A percentile compares a stretch with the other conserved stretches of the same genome.
Evolutionary conservation across 2,888 invertebrate species (phyloP).

Genomic region (Agrotis ipsilon): DNA sequence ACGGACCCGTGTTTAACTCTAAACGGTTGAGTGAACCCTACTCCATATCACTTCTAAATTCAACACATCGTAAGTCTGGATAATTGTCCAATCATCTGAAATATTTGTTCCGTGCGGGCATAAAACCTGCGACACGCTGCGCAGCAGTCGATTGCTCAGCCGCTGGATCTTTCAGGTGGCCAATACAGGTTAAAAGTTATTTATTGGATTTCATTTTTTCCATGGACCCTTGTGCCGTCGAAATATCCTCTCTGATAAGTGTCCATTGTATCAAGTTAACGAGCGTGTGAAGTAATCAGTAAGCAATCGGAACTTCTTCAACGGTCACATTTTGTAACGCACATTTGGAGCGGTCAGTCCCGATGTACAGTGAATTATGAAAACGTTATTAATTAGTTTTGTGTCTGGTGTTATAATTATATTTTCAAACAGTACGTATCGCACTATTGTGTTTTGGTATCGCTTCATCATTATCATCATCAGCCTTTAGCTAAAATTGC

Average conservation of each 20-base stretch:
- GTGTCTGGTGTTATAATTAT: constrained; percentile 12
- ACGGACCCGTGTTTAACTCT: too few species aligned
- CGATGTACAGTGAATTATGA: constrained; percentile 31
- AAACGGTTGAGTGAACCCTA: too few species aligned
- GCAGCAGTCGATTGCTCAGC: too few species aligned
- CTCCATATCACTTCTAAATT: too few species aligned
- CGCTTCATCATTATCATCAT: too few species aligned
- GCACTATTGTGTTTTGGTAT: background rate
- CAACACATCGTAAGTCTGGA: too few species aligned
- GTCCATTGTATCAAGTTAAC: constrained; percentile 47
- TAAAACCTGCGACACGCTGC: too few species aligned
- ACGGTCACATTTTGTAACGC: constrained; percentile 17
- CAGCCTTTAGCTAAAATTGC: too few species aligned
- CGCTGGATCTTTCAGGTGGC: too few species aligned
- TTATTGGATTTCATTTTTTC: constrained; percentile 1
- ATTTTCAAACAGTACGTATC: constrained; percentile 36
- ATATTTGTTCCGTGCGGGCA: too few species aligned
- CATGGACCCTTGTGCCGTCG: constrained; percentile 26
- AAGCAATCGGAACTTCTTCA: background rate
- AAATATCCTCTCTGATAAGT: constrained; percentile 18
- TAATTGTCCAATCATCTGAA: too few species aligned
- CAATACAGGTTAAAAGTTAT: too few species aligned
- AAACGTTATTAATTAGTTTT: constrained; percentile 30
- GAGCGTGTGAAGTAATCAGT: constrained; percentile 43
- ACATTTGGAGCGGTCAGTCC: background rate